Evolutionary conservation across 1,140 invertebrate species (phyloP).

Genomic region (Tetranychus cinnabarinus): DNA sequence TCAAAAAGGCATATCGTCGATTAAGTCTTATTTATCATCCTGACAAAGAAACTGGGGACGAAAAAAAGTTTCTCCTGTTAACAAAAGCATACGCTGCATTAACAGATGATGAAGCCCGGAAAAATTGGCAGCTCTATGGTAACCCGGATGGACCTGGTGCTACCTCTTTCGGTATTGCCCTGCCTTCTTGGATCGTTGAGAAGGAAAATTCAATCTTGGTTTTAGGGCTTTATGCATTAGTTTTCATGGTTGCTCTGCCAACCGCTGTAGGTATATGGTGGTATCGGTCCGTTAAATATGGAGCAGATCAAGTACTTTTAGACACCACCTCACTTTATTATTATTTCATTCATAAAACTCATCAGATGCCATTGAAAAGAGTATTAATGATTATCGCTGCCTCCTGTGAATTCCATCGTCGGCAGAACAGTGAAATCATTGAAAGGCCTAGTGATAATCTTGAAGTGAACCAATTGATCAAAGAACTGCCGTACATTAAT

Average conservation of each 20-base stretch:
- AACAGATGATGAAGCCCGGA: slow-evolving; percentile 84
- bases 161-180: slow-evolving; percentile 94
- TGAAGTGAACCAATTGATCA: slow-evolving; percentile 78
- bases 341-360: slow-evolving; percentile 83
- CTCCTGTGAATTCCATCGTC: slow-evolving; percentile 83
- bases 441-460: slow-evolving; percentile 80
- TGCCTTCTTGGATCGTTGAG: slow-evolving; percentile 99
- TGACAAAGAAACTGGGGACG: slow-evolving; percentile 89
- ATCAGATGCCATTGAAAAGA: slow-evolving; percentile 71
- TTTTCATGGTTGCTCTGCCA: slow-evolving; percentile 93
- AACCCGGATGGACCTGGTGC: slow-evolving; percentile 98
- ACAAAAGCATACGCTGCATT: slow-evolving; percentile 65
- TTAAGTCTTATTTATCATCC: slow-evolving; percentile 84
- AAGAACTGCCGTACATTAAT: slow-evolving; percentile 60
- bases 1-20: slow-evolving; percentile 86
- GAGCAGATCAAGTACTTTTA: slow-evolving; percentile 48
- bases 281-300: slow-evolving; percentile 79
- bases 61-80: slow-evolving; percentile 88
- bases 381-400: slow-evolving; percentile 87
- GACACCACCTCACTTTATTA: slow-evolving; percentile 89
- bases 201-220: slow-evolving; percentile 94
- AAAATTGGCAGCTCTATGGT: slow-evolving; percentile 97
- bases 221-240: slow-evolving; percentile 72
- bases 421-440: slow-evolving; percentile 76
- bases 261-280: slow-evolving; percentile 90